phyloP scores from a whole-genome alignment of 2,888 invertebrate genomes.

The Venusia cambrica region DNA sequence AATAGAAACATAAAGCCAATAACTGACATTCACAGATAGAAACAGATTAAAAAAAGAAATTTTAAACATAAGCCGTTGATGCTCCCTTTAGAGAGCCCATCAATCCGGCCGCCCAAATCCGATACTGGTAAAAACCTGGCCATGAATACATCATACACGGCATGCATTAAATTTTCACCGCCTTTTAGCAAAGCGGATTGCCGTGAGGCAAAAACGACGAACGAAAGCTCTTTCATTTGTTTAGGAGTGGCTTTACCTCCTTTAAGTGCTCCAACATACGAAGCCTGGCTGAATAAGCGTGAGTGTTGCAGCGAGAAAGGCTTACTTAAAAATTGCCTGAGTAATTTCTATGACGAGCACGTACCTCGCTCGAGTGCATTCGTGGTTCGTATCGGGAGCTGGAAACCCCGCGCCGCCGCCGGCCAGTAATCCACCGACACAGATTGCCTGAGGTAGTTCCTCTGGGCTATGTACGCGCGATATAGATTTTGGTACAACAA shows the following conservation, averaged over 20 bases:
- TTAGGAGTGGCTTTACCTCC: constrained; percentile 70
- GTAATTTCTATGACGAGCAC: constrained; percentile 77
- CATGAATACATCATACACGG: constrained; percentile 50
- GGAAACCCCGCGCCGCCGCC: constrained; percentile 27
- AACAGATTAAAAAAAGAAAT: too few relatives aligned
- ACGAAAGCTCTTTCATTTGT: constrained; percentile 74
- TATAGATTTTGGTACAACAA: too few relatives aligned
- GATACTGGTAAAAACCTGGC: constrained; percentile 33
- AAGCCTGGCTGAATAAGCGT: constrained; percentile 64
- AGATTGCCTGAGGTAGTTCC: constrained; percentile 69
- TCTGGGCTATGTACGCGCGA: too few relatives aligned
- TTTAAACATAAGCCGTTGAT: too few relatives aligned
- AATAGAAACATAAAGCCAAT: too few relatives aligned
- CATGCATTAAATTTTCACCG: constrained; percentile 67
- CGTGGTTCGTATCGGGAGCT: constrained; percentile 53
- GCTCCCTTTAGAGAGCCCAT: too few relatives aligned
- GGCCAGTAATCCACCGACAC: constrained; percentile 39
- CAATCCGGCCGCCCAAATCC: constrained; percentile 32
- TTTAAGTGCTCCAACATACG: constrained; percentile 70
- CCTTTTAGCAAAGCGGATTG: constrained; percentile 70
- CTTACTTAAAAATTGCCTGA: constrained; percentile 74
- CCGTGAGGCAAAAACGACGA: constrained; percentile 54
- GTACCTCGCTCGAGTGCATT: constrained; percentile 66
- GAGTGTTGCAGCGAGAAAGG: constrained; percentile 71
- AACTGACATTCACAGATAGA: too few relatives aligned